Conservation (phyloP, 2,113 vertebrate species). For the Microtus richardsoni region DNA sequence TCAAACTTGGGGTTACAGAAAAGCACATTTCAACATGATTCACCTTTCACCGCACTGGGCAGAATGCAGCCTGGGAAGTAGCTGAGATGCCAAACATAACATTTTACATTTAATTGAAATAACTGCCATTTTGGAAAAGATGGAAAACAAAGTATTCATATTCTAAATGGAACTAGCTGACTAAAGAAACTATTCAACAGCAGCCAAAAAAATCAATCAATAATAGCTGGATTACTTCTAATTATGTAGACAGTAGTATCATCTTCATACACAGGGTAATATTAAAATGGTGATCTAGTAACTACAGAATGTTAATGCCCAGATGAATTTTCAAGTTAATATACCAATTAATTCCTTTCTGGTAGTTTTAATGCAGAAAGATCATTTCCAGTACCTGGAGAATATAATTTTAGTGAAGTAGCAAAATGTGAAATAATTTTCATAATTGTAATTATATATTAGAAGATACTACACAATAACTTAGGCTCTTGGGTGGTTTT, state of each 20-base stretch:
- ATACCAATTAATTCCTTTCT: slow-evolving; percentile 69
- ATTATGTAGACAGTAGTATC: slow-evolving; percentile 76
- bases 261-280: slow-evolving; percentile 52
- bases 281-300: slow-evolving; percentile 70
- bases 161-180: slow-evolving; percentile 32
- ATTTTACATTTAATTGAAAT: slow-evolving; percentile 39
- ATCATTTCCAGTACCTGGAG: slow-evolving; percentile 57
- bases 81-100: background rate
- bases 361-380: slow-evolving; percentile 62
- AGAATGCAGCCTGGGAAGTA: slow-evolving; percentile 7
- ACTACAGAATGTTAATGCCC: slow-evolving; percentile 47
- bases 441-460: slow-evolving; percentile 81
- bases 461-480: slow-evolving; percentile 69
- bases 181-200: slow-evolving; percentile 53
- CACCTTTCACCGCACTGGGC: slow-evolving; percentile 16
- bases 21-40: background rate
- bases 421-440: slow-evolving; percentile 74
- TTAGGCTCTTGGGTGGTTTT: slow-evolving; percentile 79
- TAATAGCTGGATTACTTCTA: slow-evolving; percentile 66
- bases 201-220: background rate
- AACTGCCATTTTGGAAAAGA: slow-evolving; percentile 62
- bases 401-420: slow-evolving; percentile 42
- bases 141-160: slow-evolving; percentile 1
- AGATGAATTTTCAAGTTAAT: slow-evolving; percentile 62
- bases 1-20: background rate